A percentile compares a stretch with the other conserved stretches of the same genome.
phyloP scores from a whole-genome alignment of 2,113 vertebrate species.

The Paratilapia polleni region DNA sequence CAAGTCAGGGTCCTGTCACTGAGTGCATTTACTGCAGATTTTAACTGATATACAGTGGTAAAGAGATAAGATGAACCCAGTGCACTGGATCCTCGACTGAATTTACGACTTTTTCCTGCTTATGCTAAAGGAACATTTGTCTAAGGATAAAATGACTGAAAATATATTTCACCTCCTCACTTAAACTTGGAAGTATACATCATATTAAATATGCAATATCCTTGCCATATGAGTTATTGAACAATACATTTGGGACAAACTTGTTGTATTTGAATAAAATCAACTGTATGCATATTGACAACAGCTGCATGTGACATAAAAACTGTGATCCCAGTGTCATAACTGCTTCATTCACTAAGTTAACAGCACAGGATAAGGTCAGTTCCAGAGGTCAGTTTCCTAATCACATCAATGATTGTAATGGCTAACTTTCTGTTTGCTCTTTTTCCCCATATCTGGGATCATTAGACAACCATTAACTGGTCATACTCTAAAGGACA shows the following conservation, averaged over 20 bases:
- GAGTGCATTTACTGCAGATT: constrained; percentile 54
- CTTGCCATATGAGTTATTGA: not conserved
- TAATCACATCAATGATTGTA: constrained; percentile 58
- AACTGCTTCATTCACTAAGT: constrained; percentile 15
- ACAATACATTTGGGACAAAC: not conserved
- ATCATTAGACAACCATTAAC: constrained; percentile 64
- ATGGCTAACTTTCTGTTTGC: constrained; percentile 76
- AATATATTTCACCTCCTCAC: not conserved
- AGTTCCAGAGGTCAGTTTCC: constrained; percentile 61
- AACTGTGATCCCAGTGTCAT: not conserved
- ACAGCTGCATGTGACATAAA: not conserved
- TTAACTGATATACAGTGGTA: constrained; percentile 37
- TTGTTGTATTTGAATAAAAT: not conserved
- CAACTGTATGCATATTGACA: not conserved
- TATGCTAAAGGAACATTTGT: not conserved
- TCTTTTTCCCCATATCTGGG: constrained; percentile 52
- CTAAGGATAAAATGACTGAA: not conserved
- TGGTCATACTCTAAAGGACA: constrained; percentile 68
- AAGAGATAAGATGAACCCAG: constrained; percentile 53
- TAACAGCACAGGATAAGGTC: constrained; percentile 13
- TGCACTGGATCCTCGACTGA: constrained; percentile 14
- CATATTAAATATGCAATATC: not conserved
- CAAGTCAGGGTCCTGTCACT: constrained; percentile 34
- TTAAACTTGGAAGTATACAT: not conserved
- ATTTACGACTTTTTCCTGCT: not conserved